These are phyloP conservation scores for Actenoides lindsayi DNA, from an alignment of 2,113 vertebrate genomes.

Conservation along the genomic window DNA sequence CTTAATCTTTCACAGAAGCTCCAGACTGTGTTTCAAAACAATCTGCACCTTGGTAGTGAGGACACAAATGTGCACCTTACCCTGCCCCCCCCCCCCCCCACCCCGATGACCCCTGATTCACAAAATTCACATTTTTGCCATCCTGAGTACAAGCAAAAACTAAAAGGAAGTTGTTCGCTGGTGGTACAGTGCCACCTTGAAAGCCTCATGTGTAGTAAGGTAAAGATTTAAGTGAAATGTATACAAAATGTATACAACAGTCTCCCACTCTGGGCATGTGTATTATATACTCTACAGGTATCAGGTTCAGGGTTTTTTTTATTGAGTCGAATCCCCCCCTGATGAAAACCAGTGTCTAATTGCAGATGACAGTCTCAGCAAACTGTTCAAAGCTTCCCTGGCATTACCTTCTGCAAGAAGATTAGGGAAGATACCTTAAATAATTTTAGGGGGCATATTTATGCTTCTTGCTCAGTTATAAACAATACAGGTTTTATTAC, in stretches of 20 bases:
- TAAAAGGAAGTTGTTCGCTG: neutral
- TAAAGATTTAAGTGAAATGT: neutral
- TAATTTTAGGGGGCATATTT: neutral
- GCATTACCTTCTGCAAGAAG: neutral
- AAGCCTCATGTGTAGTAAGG: accelerated
- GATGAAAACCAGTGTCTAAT: accelerated
- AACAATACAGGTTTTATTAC: neutral
- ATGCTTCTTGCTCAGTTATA: neutral
- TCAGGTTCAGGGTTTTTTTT: neutral
- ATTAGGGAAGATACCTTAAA: neutral
- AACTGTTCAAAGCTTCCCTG: neutral
- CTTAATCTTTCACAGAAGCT: neutral
- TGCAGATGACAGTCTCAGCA: accelerated
- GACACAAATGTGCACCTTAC: neutral
- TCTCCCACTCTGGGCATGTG: accelerated
- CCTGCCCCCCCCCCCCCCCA: neutral
- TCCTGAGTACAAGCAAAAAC: neutral
- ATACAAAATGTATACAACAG: accelerated
- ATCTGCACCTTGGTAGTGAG: accelerated
- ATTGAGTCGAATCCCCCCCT: neutral
- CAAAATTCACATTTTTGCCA: neutral
- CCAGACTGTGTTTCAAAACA: neutral
- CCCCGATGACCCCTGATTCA: neutral
- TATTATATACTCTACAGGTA: neutral
- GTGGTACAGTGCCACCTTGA: accelerated